phyloP scores from a whole-genome alignment of 2,797 vertebrate species.

The Halcyon chelicuti region DNA sequence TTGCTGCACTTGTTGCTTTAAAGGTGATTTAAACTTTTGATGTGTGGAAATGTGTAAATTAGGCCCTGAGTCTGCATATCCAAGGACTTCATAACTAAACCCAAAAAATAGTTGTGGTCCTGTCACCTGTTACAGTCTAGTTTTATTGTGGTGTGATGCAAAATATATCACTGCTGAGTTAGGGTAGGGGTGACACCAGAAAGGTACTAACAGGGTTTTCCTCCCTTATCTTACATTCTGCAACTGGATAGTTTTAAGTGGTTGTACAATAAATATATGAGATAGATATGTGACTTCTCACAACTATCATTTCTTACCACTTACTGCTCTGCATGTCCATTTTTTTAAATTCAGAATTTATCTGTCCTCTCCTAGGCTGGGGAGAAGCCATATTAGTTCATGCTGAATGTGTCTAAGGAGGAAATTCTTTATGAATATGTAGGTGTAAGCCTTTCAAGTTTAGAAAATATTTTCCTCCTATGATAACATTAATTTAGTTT shows the following conservation, averaged over 20 bases:
- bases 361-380: background rate
- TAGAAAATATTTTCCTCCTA: background rate
- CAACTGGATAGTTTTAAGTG: background rate
- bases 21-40: background rate
- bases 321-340: background rate
- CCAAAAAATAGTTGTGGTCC: background rate
- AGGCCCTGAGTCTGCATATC: background rate
- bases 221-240: background rate
- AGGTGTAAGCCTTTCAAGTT: background rate
- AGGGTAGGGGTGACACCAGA: background rate
- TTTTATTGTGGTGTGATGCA: background rate
- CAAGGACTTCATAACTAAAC: background rate
- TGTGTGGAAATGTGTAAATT: background rate
- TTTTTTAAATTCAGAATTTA: background rate
- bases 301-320: rapidly evolving
- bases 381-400: background rate
- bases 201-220: background rate
- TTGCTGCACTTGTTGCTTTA: background rate
- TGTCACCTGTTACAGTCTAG: background rate
- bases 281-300: background rate
- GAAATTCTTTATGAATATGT: background rate
- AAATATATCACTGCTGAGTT: background rate
- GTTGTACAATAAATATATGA: background rate
- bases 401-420: background rate
- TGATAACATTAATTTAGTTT: background rate